Evolutionary conservation across 2,113 vertebrate genomes (phyloP), one percentile per base, ranked within the genome.

Genomic region (Tamias sibiricus): DNA sequence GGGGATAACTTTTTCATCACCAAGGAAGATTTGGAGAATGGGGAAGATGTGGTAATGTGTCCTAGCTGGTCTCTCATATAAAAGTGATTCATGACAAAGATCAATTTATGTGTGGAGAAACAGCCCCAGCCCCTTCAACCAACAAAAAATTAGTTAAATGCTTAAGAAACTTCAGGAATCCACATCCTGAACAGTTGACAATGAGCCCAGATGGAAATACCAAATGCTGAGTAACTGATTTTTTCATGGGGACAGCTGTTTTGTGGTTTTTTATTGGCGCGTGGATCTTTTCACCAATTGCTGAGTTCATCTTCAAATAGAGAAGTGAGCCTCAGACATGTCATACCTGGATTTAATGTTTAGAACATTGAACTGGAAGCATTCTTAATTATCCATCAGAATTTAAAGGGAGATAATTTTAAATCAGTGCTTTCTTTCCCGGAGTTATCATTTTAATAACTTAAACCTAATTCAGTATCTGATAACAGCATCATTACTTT

Each of bases 31-130:
- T 98, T 99, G 98, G 99, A 99, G 98, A 99, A 99, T 82, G 99
- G 99, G 0, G 99, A 99, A 98, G 99, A 99, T 6, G 99, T 99
- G 95, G 99, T 99, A 1, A 99, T 99, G 3, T 99, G 99, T 94
- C 99, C 99, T 0, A 99, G 99, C 98, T 99, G 99, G 97, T 99
- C 99, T 0, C 99, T 99, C 6, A 98, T 99, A 97, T 99, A 6
- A 99, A 98, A 96, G 99, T 99, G 69, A 99, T 99, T 95, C 47
- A 99, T 62, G 99, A 99, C 94, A 99, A 99, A 99, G 99, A 99
- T 86, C 98, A 99, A 93, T 99, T 99, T 96, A 98, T 99, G 98
- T 98, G 98, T 28, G 99, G 99, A 88, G 99, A 99, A 98, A 97
- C 99, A 12, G 30, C 99, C 2, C 98, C 99, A 89, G 99, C 99